Conservation (phyloP, 2,113 vertebrate species). For the Xiphias gladius region DNA sequence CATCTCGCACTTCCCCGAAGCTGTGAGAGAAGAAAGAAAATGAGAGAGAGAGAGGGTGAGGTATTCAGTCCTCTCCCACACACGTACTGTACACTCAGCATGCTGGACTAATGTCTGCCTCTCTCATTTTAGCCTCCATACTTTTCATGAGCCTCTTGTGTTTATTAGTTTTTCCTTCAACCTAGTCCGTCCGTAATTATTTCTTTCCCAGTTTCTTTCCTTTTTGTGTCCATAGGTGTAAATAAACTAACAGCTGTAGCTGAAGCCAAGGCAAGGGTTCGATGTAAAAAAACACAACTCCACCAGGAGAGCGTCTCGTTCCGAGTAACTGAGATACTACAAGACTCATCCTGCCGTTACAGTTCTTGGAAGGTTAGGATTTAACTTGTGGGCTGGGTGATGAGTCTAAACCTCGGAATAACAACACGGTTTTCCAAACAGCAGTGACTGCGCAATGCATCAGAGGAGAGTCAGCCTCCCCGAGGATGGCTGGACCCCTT, state of each 20-base stretch:
- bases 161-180: not conserved
- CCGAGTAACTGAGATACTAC: no score
- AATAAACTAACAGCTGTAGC: not conserved
- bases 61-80: conserved; percentile 1
- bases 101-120: conserved; percentile 23
- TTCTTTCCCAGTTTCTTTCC: not conserved
- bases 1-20: conserved; percentile 73
- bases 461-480: no score
- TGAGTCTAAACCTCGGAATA: not conserved
- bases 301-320: no score
- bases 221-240: not conserved
- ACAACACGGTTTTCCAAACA: not conserved
- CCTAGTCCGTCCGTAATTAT: not conserved
- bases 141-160: not conserved
- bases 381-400: not conserved
- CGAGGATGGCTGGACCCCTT: no score
- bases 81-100: not conserved
- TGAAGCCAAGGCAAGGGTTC: not conserved
- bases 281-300: not conserved
- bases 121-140: not conserved
- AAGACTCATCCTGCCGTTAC: no score
- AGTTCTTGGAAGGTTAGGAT: no score
- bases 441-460: no score
- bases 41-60: not conserved
- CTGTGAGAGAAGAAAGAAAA: conserved; percentile 28